Evolutionary conservation across 2,113 vertebrate species (phyloP).

Genomic region (Agapornis roseicollis): DNA sequence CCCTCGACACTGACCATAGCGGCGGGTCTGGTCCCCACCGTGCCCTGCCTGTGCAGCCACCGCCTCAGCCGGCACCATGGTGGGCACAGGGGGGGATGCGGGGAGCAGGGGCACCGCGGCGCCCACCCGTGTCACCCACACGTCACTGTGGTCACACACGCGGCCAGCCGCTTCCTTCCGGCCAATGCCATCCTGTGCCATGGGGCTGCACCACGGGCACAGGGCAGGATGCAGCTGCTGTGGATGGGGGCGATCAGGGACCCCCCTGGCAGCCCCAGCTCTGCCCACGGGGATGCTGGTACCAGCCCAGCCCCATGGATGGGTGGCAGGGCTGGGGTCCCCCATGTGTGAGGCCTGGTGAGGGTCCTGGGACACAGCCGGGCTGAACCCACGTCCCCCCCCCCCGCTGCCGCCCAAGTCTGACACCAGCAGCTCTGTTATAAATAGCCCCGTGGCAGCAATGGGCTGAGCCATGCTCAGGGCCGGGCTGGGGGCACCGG

Average conservation of each 20-base stretch:
- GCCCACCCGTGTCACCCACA: not conserved
- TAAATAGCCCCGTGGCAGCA: not conserved
- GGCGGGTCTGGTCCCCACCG: not conserved
- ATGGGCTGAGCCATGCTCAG: not conserved
- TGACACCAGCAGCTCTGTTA: not conserved
- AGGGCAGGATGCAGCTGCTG: fast-evolving
- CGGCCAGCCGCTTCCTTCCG: constrained; percentile 24
- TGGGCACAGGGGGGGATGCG: fast-evolving
- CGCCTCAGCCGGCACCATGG: not conserved
- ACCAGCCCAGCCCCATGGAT: fast-evolving
- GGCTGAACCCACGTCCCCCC: not conserved
- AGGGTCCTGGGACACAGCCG: not conserved
- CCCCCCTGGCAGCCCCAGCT: too few species aligned
- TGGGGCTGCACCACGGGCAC: not conserved
- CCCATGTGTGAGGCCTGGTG: fast-evolving
- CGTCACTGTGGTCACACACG: not conserved
- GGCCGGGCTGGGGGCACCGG: not conserved
- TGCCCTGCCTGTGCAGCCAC: too few species aligned
- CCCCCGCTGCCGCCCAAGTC: not conserved
- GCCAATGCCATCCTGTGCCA: not conserved
- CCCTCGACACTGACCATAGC: fast-evolving
- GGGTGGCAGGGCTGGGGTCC: fast-evolving
- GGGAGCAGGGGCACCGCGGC: not conserved
- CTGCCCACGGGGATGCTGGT: fast-evolving
- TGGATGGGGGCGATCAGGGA: fast-evolving